phyloP scores from a whole-genome alignment of 2,888 invertebrate species.

The Carterocephalus palaemon region DNA sequence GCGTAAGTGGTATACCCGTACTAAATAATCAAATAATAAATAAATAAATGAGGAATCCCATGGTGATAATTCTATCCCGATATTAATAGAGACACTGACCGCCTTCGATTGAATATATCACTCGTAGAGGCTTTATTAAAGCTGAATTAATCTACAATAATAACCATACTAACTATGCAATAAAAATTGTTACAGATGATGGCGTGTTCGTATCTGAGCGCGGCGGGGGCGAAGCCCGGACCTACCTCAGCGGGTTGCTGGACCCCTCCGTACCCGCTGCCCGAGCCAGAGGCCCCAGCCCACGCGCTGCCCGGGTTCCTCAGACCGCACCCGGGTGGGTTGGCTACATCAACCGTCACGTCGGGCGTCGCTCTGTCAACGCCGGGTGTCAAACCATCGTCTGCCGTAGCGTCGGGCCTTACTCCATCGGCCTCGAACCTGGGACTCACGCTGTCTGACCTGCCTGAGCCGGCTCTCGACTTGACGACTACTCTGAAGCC shows the following conservation, averaged over 20 bases:
- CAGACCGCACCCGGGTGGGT: conserved; percentile 30
- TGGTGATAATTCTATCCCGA: too few relatives aligned
- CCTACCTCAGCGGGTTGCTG: conserved; percentile 56
- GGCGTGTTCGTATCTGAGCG: conserved; percentile 74
- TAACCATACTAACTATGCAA: neutral
- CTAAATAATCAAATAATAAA: too few relatives aligned
- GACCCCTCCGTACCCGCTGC: conserved; percentile 54
- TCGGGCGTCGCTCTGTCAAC: neutral
- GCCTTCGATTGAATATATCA: too few relatives aligned
- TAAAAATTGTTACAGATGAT: conserved; percentile 62
- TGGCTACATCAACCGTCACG: conserved; percentile 6
- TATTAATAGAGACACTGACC: too few relatives aligned
- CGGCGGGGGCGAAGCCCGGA: conserved; percentile 54
- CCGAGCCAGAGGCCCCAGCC: conserved; percentile 30
- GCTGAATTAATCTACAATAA: conserved; percentile 7
- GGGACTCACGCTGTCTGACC: conserved; percentile 23
- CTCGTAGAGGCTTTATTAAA: too few relatives aligned
- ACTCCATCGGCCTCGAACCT: conserved; percentile 1
- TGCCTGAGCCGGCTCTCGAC: conserved; percentile 59
- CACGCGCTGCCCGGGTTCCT: conserved; percentile 34
- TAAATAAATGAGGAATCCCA: too few relatives aligned
- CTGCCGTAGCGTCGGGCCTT: conserved; percentile 15
- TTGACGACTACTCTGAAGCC: conserved; percentile 51
- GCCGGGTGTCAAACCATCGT: neutral
- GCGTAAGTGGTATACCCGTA: too few relatives aligned